Base-by-base conservation (phyloP, 92 coral and sea anemone species). In the Muricea muricata region DNA sequence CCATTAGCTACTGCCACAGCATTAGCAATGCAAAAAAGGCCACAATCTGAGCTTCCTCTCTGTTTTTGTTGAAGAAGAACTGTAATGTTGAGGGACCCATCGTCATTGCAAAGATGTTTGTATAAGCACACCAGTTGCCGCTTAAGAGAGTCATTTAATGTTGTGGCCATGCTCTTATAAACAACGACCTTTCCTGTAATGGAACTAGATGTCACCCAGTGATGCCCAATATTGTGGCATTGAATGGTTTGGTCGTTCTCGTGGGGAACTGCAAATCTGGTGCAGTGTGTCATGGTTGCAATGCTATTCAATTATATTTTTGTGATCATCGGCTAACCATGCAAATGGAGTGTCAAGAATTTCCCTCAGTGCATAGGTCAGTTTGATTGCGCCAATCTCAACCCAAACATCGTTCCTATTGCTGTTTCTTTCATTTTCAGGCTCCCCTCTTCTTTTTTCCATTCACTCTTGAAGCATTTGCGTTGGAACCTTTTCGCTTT, bases 131-230 rank as follows among this genome's bases (percentile, higher is more conserved):
- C 9, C 9, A 45, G 24, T 42, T 75, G 63, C 17, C 29, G 34
- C 20, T 47, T 75, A 3, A 75, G 65, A 10, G 79, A 73, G 24
- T 17, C 24, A 42, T 73, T 73, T 28, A 73, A 25, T 56, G 21
- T 45, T 18, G 25, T 48, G 20, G 34, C 33, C 18, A 50, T 10
- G 25, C 63, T 45, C 12, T 75, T 65, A 50, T 10, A 50, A 17
- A 75, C 80, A 31, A 45, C 65, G 31, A 75, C 56, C 11, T 75
- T 21, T 1, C 80, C 80, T 25, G 80, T 9, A 15, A 54, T 32
- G 5, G 80, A 75, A 32, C 65, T 75, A 28, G 80, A 75, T 12
- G 80, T 75, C 18, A 75, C 63, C 80, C 80, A 75, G 31, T 75
- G 80, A 30, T 34, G 31, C 26, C 80, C 80, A 32, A 71, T 71